A percentile compares a stretch with the other conserved stretches of the same genome.
Evolutionary conservation across 2,797 vertebrate species (phyloP).

Genomic region (Bradypodion pumilum): DNA sequence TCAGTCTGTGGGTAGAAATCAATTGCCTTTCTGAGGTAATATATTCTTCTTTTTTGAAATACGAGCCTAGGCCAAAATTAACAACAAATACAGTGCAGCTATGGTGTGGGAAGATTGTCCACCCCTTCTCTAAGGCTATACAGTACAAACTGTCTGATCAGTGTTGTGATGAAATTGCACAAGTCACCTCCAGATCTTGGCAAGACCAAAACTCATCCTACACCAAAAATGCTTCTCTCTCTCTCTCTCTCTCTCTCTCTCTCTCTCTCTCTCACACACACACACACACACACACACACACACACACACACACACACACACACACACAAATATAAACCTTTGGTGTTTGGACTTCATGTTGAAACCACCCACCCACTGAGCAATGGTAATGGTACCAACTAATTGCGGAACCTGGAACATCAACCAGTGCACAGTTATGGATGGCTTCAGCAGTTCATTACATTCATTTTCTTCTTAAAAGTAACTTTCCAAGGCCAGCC

Average conservation of each 20-base stretch:
- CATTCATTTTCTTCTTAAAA: background rate
- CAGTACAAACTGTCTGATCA: background rate
- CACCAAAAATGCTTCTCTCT: background rate
- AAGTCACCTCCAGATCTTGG: background rate
- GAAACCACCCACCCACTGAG: background rate
- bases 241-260: too few relatives aligned
- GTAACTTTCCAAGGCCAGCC: background rate
- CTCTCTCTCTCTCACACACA: too few relatives aligned
- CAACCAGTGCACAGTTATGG: background rate
- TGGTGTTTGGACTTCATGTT: too few relatives aligned
- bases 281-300: too few relatives aligned
- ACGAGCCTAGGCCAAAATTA: conserved; percentile 36
- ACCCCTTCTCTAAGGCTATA: background rate
- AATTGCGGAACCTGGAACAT: background rate
- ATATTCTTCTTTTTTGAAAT: conserved; percentile 23
- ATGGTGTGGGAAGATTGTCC: conserved; percentile 9
- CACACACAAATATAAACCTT: too few relatives aligned
- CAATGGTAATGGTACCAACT: background rate
- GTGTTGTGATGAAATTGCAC: background rate
- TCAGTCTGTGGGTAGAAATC: conserved; percentile 49
- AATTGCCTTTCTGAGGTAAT: conserved; percentile 21
- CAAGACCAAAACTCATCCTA: background rate
- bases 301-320: too few relatives aligned
- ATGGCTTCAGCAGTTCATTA: background rate
- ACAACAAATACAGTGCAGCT: conserved; percentile 28